Evolutionary conservation across 2,797 vertebrate species (phyloP), one percentile per base, ranked within the genome.

Genomic region (Microcaecilia unicolor): DNA sequence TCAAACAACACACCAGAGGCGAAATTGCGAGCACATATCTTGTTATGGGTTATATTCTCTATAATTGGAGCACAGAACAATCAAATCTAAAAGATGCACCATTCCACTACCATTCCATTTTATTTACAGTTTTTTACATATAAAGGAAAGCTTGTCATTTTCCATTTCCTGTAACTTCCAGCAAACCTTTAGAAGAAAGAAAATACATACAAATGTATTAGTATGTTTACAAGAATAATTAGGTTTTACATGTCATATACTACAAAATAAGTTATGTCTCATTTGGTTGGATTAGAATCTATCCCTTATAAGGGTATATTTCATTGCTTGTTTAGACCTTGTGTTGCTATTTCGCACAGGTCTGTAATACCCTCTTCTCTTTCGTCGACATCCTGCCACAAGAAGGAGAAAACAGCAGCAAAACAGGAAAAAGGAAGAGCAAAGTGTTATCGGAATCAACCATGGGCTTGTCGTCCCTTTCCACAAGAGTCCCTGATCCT

Each of bases 401-500:
- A 85, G 55, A 46, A 81, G 48, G 5, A 75, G 28, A 3, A 70
- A 67, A 50, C 88, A 92, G 10, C 80, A 91, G 67, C 88, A 91
- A 34, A 88, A 68, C 48, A 86, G 69, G 30, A 86, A 38, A 37
- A 87, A 44, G 0, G 74, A 70, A 41, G 62, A 59, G 6, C 85
- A 84, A 4, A 89, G 61, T 9, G 76, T 63, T 28, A 80, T 67
- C 0, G 77, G 83, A 9, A 88, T 76, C 47, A 91, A 48, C 61
- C 90, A 69, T 1, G 66, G 48, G 32, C 76, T 67, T 4, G 73
- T 58, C 3, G 69, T 76, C 14, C 59, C 44, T 14, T 79, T 78
- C 84, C 81, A 80, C 3, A 48, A 55, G 1, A 70, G 38, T 8
- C 44, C 48, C 9, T 53, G n/a, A 6, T 41, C 59, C 17, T 59